Percentiles rank a stretch among this genome's conserved stretches.
phyloP scores from a whole-genome alignment of 2,888 invertebrate species.

The Latrodectus hesperus region DNA sequence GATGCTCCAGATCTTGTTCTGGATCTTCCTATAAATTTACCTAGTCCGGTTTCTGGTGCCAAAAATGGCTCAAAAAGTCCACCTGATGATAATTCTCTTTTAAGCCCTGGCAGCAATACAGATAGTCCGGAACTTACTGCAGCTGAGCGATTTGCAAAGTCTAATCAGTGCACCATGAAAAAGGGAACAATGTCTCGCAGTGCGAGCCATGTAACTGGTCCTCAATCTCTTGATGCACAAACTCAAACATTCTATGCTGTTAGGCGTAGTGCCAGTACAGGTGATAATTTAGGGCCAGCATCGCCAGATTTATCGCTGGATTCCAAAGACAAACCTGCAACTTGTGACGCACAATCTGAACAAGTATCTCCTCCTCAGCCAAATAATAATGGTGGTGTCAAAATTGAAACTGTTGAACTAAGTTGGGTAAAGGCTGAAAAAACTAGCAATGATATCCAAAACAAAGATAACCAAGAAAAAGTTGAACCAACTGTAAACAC shows the following conservation, averaged over 20 bases:
- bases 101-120: constrained; percentile 45
- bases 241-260: constrained; percentile 67
- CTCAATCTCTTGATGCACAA: constrained; percentile 53
- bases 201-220: constrained; percentile 63
- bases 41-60: constrained; percentile 72
- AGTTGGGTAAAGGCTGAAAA: constrained; percentile 48
- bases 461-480: constrained; percentile 32
- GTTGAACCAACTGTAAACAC: background rate
- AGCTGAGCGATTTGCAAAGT: constrained; percentile 86
- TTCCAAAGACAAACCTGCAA: constrained; percentile 51
- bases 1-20: constrained; percentile 88
- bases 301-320: constrained; percentile 52
- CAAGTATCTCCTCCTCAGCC: constrained; percentile 11
- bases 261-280: constrained; percentile 67
- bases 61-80: constrained; percentile 49
- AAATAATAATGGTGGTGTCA: constrained; percentile 15
- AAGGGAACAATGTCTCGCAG: constrained; percentile 76
- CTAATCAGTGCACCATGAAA: constrained; percentile 85
- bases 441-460: constrained; percentile 15
- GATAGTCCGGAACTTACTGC: constrained; percentile 78
- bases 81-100: constrained; percentile 31
- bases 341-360: constrained; percentile 29
- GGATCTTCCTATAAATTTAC: constrained; percentile 81
- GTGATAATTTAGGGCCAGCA: constrained; percentile 52
- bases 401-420: constrained; percentile 66